Conservation (phyloP, 2,888 invertebrate genomes). For the Copidosoma aretas region DNA sequence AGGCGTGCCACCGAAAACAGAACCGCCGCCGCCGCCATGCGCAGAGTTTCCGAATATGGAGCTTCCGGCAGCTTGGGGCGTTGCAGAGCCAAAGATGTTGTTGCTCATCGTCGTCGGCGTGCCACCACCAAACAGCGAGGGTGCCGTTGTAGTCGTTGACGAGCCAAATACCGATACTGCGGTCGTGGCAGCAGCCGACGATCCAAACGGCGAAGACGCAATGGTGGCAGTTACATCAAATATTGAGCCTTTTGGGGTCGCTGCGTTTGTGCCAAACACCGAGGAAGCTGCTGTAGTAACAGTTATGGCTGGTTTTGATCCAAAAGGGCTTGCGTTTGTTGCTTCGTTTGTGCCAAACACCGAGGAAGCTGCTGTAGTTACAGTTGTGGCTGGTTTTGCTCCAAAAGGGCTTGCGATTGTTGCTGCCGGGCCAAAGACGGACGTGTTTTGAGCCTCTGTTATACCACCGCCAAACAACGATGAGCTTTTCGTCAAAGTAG, state of each 20-base stretch:
- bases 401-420: neutral
- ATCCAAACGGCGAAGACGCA: too few species aligned
- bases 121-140: neutral
- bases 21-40: slow-evolving; percentile 2
- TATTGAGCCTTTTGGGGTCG: slow-evolving; percentile 37
- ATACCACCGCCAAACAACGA: slow-evolving; percentile 21
- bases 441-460: neutral
- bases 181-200: slow-evolving; percentile 1
- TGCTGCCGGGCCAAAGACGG: slow-evolving; percentile 35
- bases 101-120: too few species aligned
- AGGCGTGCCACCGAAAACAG: slow-evolving; percentile 30
- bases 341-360: slow-evolving; percentile 17
- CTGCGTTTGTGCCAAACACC: slow-evolving; percentile 39
- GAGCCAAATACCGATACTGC: slow-evolving; percentile 3
- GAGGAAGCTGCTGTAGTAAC: slow-evolving; percentile 17
- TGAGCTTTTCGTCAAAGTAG: neutral
- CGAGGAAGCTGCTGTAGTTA: slow-evolving; percentile 10
- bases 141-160: slow-evolving; percentile 4
- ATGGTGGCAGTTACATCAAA: slow-evolving; percentile 42
- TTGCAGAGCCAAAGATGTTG: too few species aligned
- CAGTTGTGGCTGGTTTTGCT: neutral
- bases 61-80: too few species aligned
- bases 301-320: too few species aligned
- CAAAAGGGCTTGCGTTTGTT: slow-evolving; percentile 5
- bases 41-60: neutral